Conservation (phyloP, 2,797 vertebrate genomes). For the Diceros bicornis region DNA sequence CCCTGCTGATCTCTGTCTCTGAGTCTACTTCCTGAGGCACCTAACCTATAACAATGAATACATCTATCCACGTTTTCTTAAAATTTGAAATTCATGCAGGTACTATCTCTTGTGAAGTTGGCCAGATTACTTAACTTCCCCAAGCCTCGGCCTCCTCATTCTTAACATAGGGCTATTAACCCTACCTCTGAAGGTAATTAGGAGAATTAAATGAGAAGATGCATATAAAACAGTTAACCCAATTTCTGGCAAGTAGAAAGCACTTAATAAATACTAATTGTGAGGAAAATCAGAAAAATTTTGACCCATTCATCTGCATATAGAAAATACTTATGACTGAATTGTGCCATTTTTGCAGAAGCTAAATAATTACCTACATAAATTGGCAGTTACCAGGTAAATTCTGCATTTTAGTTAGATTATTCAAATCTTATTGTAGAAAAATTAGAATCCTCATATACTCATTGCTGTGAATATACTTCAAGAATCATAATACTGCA, state of each 20-base stretch:
- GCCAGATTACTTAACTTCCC: neutral
- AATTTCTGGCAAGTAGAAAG: neutral
- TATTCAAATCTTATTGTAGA: neutral
- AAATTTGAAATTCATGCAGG: neutral
- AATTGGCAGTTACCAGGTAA: neutral
- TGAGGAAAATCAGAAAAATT: neutral
- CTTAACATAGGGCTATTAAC: neutral
- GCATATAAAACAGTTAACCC: neutral
- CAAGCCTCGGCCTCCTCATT: neutral
- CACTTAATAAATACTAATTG: neutral
- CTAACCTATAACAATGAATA: neutral
- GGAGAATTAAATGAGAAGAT: neutral
- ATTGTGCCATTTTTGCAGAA: neutral
- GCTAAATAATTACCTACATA: neutral
- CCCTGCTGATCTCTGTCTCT: neutral
- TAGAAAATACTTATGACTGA: slow-evolving; percentile 9
- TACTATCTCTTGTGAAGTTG: neutral
- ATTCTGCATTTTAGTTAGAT: neutral
- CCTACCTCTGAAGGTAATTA: neutral
- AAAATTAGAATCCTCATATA: neutral
- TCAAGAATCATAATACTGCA: neutral
- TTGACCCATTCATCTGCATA: neutral
- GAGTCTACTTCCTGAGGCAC: neutral
- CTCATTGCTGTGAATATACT: neutral
- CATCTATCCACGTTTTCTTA: neutral